Base-by-base conservation (phyloP, 2,113 vertebrate genomes). In the Salvelinus namaycush region DNA sequence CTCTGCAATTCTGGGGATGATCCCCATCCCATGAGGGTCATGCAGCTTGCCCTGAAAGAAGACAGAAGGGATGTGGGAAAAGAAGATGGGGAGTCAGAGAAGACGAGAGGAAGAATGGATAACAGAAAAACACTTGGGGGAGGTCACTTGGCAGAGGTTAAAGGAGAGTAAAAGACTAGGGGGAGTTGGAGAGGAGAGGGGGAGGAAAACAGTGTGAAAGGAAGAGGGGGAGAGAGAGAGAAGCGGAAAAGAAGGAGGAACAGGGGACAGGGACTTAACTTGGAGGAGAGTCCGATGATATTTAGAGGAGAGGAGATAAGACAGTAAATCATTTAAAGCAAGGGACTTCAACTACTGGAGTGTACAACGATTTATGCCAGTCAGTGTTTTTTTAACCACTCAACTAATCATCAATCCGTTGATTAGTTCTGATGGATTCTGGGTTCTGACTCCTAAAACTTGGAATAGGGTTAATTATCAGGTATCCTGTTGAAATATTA, bases 1-100 rank as follows among this genome's bases (percentile, higher is more conserved):
- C 62, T 95, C 94, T 48, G 96, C 94, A 3, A 98, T 98, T 68
- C 97, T 93, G 0, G 97, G 97, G 79, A 98, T 98, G 89, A 98
- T 97, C 72, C 97, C 97, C 96, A 98, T 98, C 78, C 93, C 92
- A 71, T 97, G 93, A 2, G 94, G 89, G 86, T 98, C 95, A 1
- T 98, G 96, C 70, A 98, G 94, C 74, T 94, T 96, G 9, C 97
- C 96, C 97, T 98, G 76, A 1, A 54, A 74, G 20, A 22, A 16
- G 59, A 27, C 2, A 12, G 70, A 67, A 74, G 72, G 64, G 8
- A 57, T 44, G 29, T 69, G 2, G 1, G 44, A 85, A 54, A 54
- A 70, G 75, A 74, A n/a, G 70, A 20, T 31, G 68, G 74, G 66
- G 27, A 14, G 57, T 48, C 5, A 57, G 4, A 24, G 71, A 74